Percentiles rank a stretch among this genome's conserved stretches.
These are phyloP conservation scores for Myzus persicae DNA, from an alignment of 1,140 invertebrate genomes.

Conservation along the genomic window DNA sequence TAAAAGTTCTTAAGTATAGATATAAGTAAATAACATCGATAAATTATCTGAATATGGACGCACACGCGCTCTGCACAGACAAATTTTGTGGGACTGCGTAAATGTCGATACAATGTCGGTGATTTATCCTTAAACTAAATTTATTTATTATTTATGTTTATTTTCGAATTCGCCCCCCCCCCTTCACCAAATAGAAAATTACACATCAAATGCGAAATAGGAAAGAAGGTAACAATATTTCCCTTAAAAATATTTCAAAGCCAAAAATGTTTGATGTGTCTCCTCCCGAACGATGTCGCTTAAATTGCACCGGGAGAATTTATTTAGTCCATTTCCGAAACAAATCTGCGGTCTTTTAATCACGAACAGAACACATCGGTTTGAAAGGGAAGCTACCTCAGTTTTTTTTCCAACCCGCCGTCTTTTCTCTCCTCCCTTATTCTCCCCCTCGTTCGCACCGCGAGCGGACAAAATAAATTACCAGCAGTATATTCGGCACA, in stretches of 20 bases:
- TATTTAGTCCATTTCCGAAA: conserved; percentile 43
- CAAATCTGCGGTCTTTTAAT: conserved; percentile 55
- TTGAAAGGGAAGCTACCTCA: conserved; percentile 33
- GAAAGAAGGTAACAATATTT: background rate
- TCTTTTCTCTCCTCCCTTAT: background rate
- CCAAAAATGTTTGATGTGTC: conserved; percentile 14
- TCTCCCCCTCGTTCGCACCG: background rate
- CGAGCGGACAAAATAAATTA: conserved; percentile 48
- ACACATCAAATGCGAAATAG: background rate
- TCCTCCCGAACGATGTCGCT: conserved; percentile 36
- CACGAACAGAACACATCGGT: conserved; percentile 49
- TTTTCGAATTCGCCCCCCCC: background rate
- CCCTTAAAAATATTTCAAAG: conserved; percentile 22
- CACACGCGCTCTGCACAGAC: too few relatives aligned
- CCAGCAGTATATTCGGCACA: conserved; percentile 47
- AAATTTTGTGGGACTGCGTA: background rate
- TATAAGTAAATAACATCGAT: conserved; percentile 21
- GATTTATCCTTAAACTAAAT: background rate
- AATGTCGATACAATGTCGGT: background rate
- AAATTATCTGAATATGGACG: background rate
- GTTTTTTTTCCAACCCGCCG: background rate
- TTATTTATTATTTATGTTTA: conserved; percentile 6
- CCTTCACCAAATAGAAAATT: background rate
- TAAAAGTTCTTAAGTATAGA: conserved; percentile 24
- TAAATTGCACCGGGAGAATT: conserved; percentile 15